Conservation (phyloP, 2,888 invertebrate genomes). For the Cancer borealis region DNA sequence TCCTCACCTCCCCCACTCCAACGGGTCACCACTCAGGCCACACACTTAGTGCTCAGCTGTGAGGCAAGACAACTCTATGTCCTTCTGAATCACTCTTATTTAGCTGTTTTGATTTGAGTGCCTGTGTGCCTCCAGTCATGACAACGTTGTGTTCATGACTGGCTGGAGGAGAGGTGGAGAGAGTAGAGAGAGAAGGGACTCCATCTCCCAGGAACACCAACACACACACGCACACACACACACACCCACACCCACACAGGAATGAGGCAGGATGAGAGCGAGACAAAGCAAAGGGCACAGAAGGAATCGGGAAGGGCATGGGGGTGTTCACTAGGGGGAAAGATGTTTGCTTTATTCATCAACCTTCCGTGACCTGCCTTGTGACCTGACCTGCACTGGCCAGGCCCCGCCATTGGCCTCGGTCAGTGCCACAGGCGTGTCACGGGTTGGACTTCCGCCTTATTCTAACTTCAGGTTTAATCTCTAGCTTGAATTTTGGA, state of each 20-base stretch:
- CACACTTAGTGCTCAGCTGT: not conserved
- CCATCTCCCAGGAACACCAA: slow-evolving; percentile 36
- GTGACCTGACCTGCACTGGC: slow-evolving; percentile 29
- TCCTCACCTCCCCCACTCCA: not conserved
- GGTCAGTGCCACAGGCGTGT: not conserved
- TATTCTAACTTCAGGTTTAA: not conserved
- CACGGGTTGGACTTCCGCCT: not conserved
- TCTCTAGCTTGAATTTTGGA: not conserved
- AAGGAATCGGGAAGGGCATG: slow-evolving; percentile 69
- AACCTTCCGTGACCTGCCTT: slow-evolving; percentile 56
- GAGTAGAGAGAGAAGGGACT: not conserved
- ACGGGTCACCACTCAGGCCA: not conserved
- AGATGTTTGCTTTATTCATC: slow-evolving; percentile 62
- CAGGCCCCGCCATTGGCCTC: not conserved
- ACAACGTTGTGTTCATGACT: not conserved
- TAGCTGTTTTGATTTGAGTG: not conserved
- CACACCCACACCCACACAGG: slow-evolving; percentile 50
- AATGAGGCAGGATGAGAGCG: slow-evolving; percentile 44
- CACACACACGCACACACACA: slow-evolving; percentile 53
- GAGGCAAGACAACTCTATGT: not conserved
- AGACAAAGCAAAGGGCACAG: slow-evolving; percentile 70
- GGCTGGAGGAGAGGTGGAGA: not conserved
- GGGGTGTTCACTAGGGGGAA: slow-evolving; percentile 72
- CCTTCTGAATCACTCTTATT: not conserved
- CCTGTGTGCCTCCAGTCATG: not conserved